Conservation (phyloP, 2,888 invertebrate species). For the Euzetes globulus region DNA sequence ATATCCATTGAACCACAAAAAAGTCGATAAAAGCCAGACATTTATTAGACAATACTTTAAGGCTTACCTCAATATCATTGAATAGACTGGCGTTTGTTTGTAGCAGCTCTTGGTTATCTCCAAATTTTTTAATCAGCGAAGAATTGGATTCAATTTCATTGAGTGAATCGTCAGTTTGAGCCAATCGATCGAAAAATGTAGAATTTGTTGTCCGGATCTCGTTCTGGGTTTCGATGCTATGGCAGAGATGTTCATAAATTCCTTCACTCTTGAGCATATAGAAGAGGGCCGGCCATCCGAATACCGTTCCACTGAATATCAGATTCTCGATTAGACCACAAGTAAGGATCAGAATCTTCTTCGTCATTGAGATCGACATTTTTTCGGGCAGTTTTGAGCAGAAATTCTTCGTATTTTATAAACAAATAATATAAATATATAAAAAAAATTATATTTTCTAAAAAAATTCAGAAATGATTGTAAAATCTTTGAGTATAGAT, state of each 20-base stretch:
- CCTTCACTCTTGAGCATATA: conserved; percentile 42
- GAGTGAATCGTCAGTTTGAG: not conserved
- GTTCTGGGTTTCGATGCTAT: not conserved
- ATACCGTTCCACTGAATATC: conserved; percentile 41
- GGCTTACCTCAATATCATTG: conserved; percentile 8
- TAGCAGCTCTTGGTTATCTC: not conserved
- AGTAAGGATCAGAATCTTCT: not conserved
- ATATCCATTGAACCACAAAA: no score
- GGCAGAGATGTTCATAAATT: conserved; percentile 39
- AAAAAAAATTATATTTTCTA: no score
- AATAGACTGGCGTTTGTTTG: not conserved
- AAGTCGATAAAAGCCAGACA: no score
- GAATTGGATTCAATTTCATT: not conserved
- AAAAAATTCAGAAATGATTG: no score
- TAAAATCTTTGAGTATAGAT: no score
- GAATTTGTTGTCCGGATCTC: not conserved
- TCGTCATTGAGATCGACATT: not conserved
- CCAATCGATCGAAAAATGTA: not conserved
- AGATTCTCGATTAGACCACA: conserved; percentile 38
- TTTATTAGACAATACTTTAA: not conserved
- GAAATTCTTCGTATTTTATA: not conserved
- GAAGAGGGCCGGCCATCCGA: conserved; percentile 42
- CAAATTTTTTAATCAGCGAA: not conserved
- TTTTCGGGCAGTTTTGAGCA: not conserved
- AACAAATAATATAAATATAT: no score